Conservation (phyloP, 2,113 vertebrate species). For the Aldabrachelys gigantea region DNA sequence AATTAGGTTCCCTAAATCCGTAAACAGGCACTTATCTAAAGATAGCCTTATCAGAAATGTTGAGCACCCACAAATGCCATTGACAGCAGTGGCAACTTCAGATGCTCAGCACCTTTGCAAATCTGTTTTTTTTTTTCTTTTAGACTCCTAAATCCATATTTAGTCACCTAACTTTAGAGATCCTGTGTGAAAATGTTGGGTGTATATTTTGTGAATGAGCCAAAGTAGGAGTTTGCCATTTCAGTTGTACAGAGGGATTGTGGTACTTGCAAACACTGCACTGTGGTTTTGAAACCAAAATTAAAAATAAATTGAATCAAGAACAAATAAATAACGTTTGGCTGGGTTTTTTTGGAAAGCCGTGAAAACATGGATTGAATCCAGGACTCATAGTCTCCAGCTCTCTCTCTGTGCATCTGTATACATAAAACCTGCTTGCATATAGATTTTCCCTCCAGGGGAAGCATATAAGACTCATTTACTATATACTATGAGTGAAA, state of each 20-base stretch:
- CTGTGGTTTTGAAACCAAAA: background rate
- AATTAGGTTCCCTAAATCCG: background rate
- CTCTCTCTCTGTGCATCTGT: background rate
- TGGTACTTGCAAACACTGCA: background rate
- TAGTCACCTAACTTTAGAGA: background rate
- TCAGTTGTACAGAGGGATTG: background rate
- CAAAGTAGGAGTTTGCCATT: background rate
- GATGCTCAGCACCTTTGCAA: background rate
- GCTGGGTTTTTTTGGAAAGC: background rate
- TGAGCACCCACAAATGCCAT: background rate
- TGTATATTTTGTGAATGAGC: too few relatives aligned
- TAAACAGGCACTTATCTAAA: background rate
- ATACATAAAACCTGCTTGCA: background rate
- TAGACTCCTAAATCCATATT: accelerated
- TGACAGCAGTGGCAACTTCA: background rate
- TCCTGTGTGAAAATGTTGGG: background rate
- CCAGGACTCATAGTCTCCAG: background rate
- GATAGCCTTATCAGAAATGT: background rate
- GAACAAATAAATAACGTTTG: background rate
- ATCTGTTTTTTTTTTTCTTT: accelerated
- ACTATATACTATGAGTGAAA: background rate
- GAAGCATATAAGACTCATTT: background rate
- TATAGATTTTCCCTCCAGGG: background rate
- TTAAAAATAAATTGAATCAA: background rate
- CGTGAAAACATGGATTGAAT: background rate